Evolutionary conservation across 2,888 invertebrate genomes (phyloP).

Genomic region (Digitonthophagus gazella): DNA sequence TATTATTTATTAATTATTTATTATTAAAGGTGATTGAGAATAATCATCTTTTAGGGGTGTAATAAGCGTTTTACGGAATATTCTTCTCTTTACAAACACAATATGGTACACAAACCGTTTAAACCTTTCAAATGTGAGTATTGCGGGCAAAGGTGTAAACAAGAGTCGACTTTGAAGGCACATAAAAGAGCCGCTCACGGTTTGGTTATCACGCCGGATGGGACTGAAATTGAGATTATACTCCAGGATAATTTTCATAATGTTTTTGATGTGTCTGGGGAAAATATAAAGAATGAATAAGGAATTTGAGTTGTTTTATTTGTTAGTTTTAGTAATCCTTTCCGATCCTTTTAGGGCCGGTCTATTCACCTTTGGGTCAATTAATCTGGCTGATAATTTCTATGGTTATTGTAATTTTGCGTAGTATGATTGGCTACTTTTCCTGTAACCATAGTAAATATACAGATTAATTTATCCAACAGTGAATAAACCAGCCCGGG

Average conservation of each 20-base stretch:
- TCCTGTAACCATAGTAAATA: too few species aligned
- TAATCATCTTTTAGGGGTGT: constrained; percentile 52
- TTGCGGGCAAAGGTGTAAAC: constrained; percentile 61
- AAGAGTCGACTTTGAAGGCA: constrained; percentile 60
- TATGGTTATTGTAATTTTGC: too few species aligned
- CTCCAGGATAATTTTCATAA: not conserved
- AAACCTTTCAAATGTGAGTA: constrained; percentile 60
- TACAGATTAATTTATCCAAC: too few species aligned
- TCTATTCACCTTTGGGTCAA: too few species aligned
- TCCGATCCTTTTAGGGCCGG: too few species aligned
- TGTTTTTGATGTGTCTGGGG: too few species aligned
- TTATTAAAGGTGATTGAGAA: not conserved
- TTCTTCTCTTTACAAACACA: constrained; percentile 67
- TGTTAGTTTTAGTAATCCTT: too few species aligned
- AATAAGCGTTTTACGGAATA: constrained; percentile 68
- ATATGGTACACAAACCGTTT: constrained; percentile 60
- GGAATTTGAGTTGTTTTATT: too few species aligned
- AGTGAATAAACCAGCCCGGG: too few species aligned
- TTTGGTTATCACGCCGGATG: constrained; percentile 49
- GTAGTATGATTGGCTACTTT: too few species aligned
- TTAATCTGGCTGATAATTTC: too few species aligned
- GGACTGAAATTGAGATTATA: constrained; percentile 42
- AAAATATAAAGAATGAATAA: too few species aligned
- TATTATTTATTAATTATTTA: constrained; percentile 7
- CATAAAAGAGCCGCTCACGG: constrained; percentile 62